Conservation (phyloP, 2,888 invertebrate genomes). For the Tenthredo livida region DNA sequence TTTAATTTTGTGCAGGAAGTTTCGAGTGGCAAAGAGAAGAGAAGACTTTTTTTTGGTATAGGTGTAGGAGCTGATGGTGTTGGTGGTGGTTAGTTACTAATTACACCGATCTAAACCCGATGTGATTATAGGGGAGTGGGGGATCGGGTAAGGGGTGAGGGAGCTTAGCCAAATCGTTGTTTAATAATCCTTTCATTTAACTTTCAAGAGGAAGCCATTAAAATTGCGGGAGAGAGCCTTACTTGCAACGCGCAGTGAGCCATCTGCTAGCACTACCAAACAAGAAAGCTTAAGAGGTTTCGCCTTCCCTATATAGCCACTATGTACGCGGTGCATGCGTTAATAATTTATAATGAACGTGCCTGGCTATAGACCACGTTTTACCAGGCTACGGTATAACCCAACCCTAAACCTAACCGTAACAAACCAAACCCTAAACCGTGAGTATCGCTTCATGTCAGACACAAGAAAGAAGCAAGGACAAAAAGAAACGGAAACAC, state of each 20-base stretch:
- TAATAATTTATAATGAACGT: slow-evolving; percentile 49
- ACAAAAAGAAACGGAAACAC: no score
- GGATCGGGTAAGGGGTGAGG: background rate
- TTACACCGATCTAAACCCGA: slow-evolving; percentile 2
- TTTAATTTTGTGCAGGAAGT: background rate
- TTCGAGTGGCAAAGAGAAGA: background rate
- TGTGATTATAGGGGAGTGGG: background rate
- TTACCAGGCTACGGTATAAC: slow-evolving; percentile 14
- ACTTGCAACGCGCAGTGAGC: slow-evolving; percentile 52
- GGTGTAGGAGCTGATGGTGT: background rate
- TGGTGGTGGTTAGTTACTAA: background rate
- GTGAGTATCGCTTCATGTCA: no score
- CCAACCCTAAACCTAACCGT: background rate
- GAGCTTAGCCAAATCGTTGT: slow-evolving; percentile 49
- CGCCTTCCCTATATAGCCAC: slow-evolving; percentile 30
- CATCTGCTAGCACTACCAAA: slow-evolving; percentile 68
- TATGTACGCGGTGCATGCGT: slow-evolving; percentile 23
- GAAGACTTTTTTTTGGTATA: background rate
- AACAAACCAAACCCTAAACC: background rate
- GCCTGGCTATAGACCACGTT: background rate
- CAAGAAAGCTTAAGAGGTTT: slow-evolving; percentile 67
- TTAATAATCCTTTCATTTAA: slow-evolving; percentile 54
- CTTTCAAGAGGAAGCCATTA: slow-evolving; percentile 58
- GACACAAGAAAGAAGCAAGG: no score
- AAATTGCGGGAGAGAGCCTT: slow-evolving; percentile 43